phyloP scores from a whole-genome alignment of 2,113 vertebrate genomes.

The Aythya baeri region DNA sequence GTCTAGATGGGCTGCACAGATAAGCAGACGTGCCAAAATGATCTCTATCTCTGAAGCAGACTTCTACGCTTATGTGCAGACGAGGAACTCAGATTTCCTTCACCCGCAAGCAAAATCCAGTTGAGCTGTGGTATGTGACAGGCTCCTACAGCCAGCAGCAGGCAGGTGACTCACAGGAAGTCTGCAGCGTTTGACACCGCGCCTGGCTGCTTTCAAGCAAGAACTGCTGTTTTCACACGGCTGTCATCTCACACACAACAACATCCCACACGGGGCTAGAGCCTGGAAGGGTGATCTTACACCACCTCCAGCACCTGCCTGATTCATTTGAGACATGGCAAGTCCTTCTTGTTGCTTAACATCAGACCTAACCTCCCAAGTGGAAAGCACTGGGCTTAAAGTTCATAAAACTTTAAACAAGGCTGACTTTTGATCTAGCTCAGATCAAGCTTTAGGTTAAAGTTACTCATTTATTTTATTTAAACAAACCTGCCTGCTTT shows the following conservation, averaged over 20 bases:
- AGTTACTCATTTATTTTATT: not conserved
- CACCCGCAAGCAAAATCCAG: not conserved
- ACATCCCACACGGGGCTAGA: accelerated
- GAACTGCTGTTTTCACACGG: not conserved
- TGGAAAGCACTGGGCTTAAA: not conserved
- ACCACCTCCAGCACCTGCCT: not conserved
- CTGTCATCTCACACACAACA: accelerated
- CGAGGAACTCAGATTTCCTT: not conserved
- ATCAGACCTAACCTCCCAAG: not conserved
- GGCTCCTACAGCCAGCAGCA: not conserved
- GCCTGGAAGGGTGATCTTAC: not conserved
- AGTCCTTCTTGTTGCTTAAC: not conserved
- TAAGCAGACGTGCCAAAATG: not conserved
- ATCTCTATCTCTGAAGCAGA: not conserved
- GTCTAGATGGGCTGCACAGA: accelerated
- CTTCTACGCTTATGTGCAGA: not conserved
- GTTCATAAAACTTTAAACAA: not conserved
- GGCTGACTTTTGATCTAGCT: not conserved
- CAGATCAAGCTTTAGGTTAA: not conserved
- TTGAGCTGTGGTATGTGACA: not conserved
- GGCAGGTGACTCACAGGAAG: not conserved
- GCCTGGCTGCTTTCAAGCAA: not conserved
- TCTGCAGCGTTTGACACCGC: accelerated
- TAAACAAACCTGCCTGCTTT: not conserved
- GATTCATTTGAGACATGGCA: not conserved